A percentile compares a stretch with the other conserved stretches of the same genome.
Conservation (phyloP, 2,888 invertebrate genomes). For the Theodoxus fluviatilis region DNA sequence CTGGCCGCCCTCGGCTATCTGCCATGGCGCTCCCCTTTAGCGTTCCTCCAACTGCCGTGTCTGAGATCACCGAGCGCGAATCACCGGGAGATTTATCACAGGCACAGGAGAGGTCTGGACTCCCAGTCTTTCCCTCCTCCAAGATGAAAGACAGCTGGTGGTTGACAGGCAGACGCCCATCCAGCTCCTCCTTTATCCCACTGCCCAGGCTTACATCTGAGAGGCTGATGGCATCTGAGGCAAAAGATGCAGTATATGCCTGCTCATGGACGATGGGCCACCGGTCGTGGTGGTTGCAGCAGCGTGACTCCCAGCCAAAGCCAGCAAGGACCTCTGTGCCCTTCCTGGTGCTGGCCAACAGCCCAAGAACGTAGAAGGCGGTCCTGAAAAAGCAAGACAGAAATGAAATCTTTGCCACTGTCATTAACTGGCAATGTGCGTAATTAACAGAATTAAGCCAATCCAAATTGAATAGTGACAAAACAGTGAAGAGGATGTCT, state of each 20-base stretch:
- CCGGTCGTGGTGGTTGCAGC: constrained; percentile 71
- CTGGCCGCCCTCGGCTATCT: no score
- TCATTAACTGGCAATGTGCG: no score
- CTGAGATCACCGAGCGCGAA: no score
- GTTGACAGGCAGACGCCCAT: constrained; percentile 25
- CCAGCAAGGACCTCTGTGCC: constrained; percentile 82
- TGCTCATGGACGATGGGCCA: constrained; percentile 53
- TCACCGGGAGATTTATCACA: constrained; percentile 30
- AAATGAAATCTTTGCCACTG: background rate
- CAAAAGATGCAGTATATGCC: constrained; percentile 31
- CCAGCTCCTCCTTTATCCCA: constrained; percentile 17
- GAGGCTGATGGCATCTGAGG: constrained; percentile 27
- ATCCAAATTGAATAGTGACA: no score
- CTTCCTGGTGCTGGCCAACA: constrained; percentile 82
- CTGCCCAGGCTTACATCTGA: constrained; percentile 25
- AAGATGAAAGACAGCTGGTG: constrained; percentile 46
- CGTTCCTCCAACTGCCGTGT: background rate
- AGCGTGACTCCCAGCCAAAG: constrained; percentile 74
- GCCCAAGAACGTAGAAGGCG: constrained; percentile 85
- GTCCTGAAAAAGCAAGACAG: constrained; percentile 69
- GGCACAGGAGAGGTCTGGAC: constrained; percentile 2
- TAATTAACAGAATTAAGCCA: no score
- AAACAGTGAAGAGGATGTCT: no score
- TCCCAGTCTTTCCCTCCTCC: constrained; percentile 37
- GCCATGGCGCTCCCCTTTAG: background rate